Base-by-base conservation (phyloP, 2,113 vertebrate genomes). In the Sarotherodon lohbergeri region DNA sequence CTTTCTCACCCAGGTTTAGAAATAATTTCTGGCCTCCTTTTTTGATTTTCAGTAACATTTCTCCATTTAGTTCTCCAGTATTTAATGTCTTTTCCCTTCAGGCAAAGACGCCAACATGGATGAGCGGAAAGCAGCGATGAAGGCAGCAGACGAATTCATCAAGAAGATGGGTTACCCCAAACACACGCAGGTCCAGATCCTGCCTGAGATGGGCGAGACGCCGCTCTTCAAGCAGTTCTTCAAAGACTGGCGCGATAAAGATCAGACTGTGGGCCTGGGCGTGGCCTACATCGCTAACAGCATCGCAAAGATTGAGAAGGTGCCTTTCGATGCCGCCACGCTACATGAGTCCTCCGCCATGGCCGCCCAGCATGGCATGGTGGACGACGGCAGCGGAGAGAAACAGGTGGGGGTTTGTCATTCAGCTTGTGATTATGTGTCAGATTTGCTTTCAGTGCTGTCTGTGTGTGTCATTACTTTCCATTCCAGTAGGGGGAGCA, bases 141-240 rank as follows among this genome's bases (percentile, higher is more conserved):
- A 97, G 92, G 97, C 97, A 0, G 99, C 98, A 4, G 97, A 98
- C 0, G 98, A 98, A 80, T 99, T 99, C 95, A 99, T 99, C 94
- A 97, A 97, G 89, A 98, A 99, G 96, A 99, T 99, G 99, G 92
- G 95, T 32, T 99, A 99, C 86, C 97, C 98, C 4, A 98, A 97
- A 88, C 97, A 99, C 50, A 99, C 99, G 1, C 97, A 99, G 96
- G 97, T 99, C 82, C 97, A 99, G 89, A 95, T 99, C 78, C 97
- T 99, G 61, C 99, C 99, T 0, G 98, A 99, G 93, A 97, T 95
- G 1, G 99, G 99, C 0, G 99, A 99, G 96, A 99, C 98, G 0
- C 99, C 98, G 0, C 95, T 99, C 82, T 99, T 99, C 95, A 99
- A 99, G 93, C 99, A 99, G 89, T 99, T 99, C 96, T 99, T 99